A percentile compares a stretch with the other conserved stretches of the same genome.
Evolutionary conservation across 2,113 vertebrate genomes (phyloP).

Genomic region (Clarias gariepinus): DNA sequence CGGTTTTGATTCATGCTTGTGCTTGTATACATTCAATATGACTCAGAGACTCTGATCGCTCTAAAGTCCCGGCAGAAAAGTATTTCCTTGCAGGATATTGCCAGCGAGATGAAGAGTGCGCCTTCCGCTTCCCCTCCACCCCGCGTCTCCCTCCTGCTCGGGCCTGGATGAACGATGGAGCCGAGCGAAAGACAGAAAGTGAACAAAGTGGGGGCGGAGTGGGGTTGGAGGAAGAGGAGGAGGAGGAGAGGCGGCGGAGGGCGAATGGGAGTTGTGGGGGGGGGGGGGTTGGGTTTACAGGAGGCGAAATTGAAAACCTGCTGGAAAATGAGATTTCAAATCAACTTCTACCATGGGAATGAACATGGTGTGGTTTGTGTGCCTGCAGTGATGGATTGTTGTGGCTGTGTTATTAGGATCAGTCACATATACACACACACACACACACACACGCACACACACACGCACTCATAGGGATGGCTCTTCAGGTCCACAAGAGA

Average conservation of each 20-base stretch:
- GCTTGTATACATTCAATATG: constrained; percentile 10
- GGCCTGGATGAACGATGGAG: constrained; percentile 17
- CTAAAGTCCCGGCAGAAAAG: not conserved
- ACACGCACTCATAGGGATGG: not conserved
- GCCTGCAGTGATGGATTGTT: constrained; percentile 54
- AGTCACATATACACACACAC: constrained; percentile 58
- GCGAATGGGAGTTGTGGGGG: no score
- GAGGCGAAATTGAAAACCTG: constrained; percentile 60
- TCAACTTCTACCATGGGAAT: constrained; percentile 55
- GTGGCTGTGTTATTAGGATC: constrained; percentile 57
- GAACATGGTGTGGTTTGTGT: constrained; percentile 51
- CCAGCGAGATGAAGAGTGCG: constrained; percentile 35
- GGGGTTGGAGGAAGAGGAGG: not conserved
- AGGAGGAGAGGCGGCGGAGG: constrained; percentile 15
- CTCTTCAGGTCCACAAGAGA: constrained; percentile 1
- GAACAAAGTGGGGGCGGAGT: not conserved
- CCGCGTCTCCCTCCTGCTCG: not conserved
- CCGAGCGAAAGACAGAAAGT: constrained; percentile 11
- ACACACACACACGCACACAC: constrained; percentile 47
- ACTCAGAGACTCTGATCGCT: constrained; percentile 26
- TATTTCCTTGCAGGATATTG: constrained; percentile 35
- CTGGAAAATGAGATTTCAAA: constrained; percentile 65
- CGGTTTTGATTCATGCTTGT: not conserved
- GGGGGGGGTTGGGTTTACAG: constrained; percentile 15
- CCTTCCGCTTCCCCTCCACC: not conserved